Base-by-base conservation (phyloP, 2,888 invertebrate species). In the Synanthedon vespiformis region DNA sequence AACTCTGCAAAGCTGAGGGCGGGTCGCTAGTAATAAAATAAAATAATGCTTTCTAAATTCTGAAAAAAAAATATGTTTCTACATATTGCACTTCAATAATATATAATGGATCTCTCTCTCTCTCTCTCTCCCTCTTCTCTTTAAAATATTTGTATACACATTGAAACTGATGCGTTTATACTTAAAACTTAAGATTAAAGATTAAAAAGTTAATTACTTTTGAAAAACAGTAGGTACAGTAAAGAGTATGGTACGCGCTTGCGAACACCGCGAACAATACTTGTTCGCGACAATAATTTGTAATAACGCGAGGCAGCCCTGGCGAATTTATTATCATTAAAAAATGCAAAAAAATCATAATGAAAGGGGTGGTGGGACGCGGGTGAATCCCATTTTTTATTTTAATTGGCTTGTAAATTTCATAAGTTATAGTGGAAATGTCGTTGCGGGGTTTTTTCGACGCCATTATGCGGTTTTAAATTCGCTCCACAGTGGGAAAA, bases 351-450 rank as follows among this genome's bases (percentile, higher is more conserved):
- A 60, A 84, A 84, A 83, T 74, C 76, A 81, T 85, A 82, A 85
- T 85, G 77, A 84, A 84, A 80, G 78, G 80, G 85, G 82, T 76
- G 82, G 77, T 60, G 66, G 67, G 57, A 62, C 64, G 70, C 76
- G 68, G 79, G 73, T 75, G 81, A 74, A 74, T 74, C 77, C 76
- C 82, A 82, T 84, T 84, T 83, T 85, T 84, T 82, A 85, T 78
- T 80, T 82, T 83, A 85, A 84, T 85, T 83, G 84, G 78, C 82
- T 79, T 83, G 84, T 85, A 82, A 83, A 85, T 85, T 82, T 78
- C 75, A 71, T 77, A 82, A 85, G 78, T 80, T 85, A 77, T 81
- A 80, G 80, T 77, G 57, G 53, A 53, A 58, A 58, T 57, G 54
- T 55, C 53, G 54, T 52, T 52, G 49, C 47, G 54, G 40, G 48